Base-by-base conservation (phyloP, 2,797 vertebrate genomes). In the Spinibarbus caldwelli region DNA sequence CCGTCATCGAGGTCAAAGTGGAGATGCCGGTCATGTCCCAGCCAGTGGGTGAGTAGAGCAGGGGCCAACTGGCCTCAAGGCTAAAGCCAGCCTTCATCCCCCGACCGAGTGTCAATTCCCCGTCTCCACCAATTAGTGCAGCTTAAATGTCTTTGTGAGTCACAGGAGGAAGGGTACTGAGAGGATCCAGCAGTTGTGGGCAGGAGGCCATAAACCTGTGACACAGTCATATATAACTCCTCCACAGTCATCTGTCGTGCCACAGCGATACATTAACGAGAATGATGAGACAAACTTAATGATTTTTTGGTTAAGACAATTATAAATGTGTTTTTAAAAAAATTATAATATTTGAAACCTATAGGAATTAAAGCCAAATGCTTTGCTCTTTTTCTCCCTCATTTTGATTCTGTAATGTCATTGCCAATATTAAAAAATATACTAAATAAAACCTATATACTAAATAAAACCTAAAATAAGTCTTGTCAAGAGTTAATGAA, bases 1-100 rank as follows among this genome's bases (percentile, higher is more conserved):
- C 98, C 0, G 94, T 99, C 91, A 96, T 96, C 0, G 97, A 99
- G 94, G 97, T 99, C 93, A 99, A 97, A 94, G 96, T 99, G 90
- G 98, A 99, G 89, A 98, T 97, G 0, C 94, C 95, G 6, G 93
- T 96, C 83, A 91, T 95, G 90, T 94, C 90, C 83, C 93, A 91
- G 84, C 96, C 95, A 89, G 91, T 93, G 87, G 94, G 95, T 96
- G 86, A 96, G 95, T 94, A 70, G 62, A 71, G 43, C 59, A 12
- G 36, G 31, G 43, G 41, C 67, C 80, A 82, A 71, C 66, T 57
- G 47, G 34, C 70, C 70, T 83, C 54, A 47, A 75, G 41, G 82
- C 72, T 76, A 41, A 76, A 83, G 41, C 45, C 41, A 43, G 36
- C 66, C 73, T 31, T 64, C 45, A 41, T 43, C 73, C 26, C 75